Evolutionary conservation across 2,797 vertebrate species (phyloP).

Genomic region (Peromyscus attwateri): DNA sequence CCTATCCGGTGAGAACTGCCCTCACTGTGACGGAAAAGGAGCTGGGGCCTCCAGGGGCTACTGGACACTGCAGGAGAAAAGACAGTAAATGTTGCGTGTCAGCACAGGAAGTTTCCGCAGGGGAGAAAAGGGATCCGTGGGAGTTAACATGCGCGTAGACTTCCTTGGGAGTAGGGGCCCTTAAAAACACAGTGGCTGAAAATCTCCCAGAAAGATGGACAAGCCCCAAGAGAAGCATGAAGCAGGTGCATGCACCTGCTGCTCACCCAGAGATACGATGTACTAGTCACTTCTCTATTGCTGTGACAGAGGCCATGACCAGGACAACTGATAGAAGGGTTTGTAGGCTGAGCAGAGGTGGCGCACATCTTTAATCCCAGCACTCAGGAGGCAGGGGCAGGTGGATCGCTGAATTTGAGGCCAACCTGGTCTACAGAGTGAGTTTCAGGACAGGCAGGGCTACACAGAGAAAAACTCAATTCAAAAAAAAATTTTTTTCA

Average conservation of each 20-base stretch:
- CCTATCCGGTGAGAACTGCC: rapidly evolving
- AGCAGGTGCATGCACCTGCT: not conserved
- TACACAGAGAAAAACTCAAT: not conserved
- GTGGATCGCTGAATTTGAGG: not conserved
- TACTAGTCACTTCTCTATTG: not conserved
- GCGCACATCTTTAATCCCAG: not conserved
- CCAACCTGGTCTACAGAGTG: not conserved
- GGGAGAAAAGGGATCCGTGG: not conserved
- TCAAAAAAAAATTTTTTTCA: not conserved
- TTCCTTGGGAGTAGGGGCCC: not conserved
- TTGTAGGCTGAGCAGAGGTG: not conserved
- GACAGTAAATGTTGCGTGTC: too few species aligned
- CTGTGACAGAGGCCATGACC: too few species aligned
- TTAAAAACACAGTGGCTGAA: not conserved
- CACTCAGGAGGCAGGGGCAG: not conserved
- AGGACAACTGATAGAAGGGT: not conserved
- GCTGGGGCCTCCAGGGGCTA: not conserved
- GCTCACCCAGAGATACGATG: rapidly evolving
- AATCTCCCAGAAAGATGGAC: not conserved
- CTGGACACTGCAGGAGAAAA: not conserved
- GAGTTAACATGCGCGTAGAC: too few species aligned
- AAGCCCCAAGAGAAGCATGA: not conserved
- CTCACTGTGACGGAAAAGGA: rapidly evolving
- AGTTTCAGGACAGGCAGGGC: not conserved
- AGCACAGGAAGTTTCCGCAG: not conserved